These are phyloP conservation scores for Dicyrtomina minuta DNA, from an alignment of 2,888 invertebrate genomes.

Conservation along the genomic window DNA sequence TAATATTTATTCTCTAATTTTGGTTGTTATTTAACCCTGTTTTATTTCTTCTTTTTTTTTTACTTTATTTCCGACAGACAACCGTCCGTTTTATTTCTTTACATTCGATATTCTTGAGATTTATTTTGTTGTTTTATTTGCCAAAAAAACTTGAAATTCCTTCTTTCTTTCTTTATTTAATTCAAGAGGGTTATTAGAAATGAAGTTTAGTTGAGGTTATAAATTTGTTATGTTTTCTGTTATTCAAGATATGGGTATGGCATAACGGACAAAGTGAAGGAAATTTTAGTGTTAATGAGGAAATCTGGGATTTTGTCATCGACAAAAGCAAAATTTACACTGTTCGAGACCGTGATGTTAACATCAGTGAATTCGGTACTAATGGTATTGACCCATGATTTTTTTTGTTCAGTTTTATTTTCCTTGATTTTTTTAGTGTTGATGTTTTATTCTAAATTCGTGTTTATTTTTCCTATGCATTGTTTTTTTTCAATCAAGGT, in stretches of 20 bases:
- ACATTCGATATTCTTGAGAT: background rate
- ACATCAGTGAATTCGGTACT: conserved; percentile 60
- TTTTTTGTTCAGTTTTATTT: no score
- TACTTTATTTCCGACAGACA: no score
- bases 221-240: background rate
- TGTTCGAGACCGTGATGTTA: conserved; percentile 65
- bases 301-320: conserved; percentile 65
- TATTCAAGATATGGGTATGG: conserved; percentile 62
- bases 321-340: conserved; percentile 63
- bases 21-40: background rate
- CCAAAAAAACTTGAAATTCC: no score
- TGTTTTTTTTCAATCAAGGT: background rate
- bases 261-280: conserved; percentile 61
- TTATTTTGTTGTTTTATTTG: background rate
- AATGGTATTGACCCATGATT: conserved; percentile 5
- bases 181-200: no score
- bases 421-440: conserved; percentile 6
- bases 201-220: conserved; percentile 6
- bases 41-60: background rate
- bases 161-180: no score
- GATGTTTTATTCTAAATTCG: no score
- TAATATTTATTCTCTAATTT: background rate
- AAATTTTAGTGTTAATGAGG: conserved; percentile 63
- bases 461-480: no score
- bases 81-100: background rate